These are phyloP conservation scores for Rhinichthys klamathensis DNA, from an alignment of 2,113 vertebrate species.

Conservation along the genomic window DNA sequence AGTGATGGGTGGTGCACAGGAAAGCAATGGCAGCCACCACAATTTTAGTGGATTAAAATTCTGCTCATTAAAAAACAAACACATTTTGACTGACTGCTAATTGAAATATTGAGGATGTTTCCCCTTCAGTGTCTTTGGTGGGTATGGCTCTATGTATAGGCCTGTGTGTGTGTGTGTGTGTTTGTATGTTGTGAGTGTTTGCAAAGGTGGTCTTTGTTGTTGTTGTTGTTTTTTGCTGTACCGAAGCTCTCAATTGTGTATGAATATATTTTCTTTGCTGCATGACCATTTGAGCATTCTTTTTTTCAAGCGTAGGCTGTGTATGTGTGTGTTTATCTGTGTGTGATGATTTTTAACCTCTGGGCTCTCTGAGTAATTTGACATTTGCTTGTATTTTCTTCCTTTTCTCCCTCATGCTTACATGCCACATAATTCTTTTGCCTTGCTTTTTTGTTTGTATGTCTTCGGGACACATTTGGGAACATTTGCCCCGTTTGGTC, in stretches of 20 bases:
- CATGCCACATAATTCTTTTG: neutral
- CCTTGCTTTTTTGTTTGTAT: neutral
- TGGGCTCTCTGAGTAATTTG: constrained; percentile 37
- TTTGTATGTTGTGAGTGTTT: neutral
- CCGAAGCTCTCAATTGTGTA: neutral
- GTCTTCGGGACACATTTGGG: neutral
- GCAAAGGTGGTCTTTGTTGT: neutral
- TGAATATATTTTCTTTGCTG: neutral
- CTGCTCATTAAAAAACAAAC: neutral
- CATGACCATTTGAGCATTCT: neutral
- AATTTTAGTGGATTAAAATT: neutral
- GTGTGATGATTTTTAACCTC: constrained; percentile 22
- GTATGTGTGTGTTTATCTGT: neutral
- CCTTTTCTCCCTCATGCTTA: neutral
- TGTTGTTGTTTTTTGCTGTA: neutral
- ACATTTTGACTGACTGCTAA: neutral
- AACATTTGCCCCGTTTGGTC: neutral
- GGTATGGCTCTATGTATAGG: neutral
- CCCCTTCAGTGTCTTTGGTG: neutral
- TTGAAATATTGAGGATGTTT: neutral
- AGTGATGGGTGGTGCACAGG: neutral
- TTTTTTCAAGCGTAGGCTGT: neutral
- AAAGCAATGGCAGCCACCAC: neutral
- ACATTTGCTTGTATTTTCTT: constrained; percentile 24
- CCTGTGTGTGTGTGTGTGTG: neutral